A percentile compares a stretch with the other conserved stretches of the same genome.
Evolutionary conservation across 1,140 invertebrate genomes (phyloP).

Genomic region (Drosophila chauvacae): DNA sequence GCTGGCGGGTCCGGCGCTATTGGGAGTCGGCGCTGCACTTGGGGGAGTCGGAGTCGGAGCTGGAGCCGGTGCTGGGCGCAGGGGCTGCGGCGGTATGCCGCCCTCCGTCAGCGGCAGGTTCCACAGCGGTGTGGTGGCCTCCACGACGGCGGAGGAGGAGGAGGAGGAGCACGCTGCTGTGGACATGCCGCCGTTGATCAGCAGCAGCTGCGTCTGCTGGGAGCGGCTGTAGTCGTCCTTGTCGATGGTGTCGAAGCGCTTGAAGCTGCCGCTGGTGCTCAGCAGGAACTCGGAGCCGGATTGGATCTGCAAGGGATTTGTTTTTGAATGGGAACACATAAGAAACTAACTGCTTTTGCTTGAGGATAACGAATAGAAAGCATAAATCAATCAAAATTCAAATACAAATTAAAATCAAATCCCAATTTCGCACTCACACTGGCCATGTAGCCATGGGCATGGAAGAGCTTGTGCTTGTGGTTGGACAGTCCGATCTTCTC

Average conservation of each 20-base stretch:
- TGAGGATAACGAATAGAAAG: too few species aligned
- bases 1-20: conserved; percentile 55
- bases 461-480: conserved; percentile 85
- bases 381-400: too few species aligned
- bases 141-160: conserved; percentile 2
- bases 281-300: conserved; percentile 89
- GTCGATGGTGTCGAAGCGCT: conserved; percentile 89
- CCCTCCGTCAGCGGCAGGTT: conserved; percentile 73
- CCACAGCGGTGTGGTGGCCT: conserved; percentile 83
- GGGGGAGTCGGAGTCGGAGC: conserved; percentile 55
- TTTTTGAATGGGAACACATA: not conserved
- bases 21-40: conserved; percentile 59
- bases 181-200: conserved; percentile 27
- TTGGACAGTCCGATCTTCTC: conserved; percentile 87
- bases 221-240: conserved; percentile 70
- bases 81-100: conserved; percentile 84
- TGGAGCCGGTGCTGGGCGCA: conserved; percentile 84
- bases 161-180: not conserved
- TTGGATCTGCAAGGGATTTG: conserved; percentile 85
- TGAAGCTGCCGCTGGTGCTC: conserved; percentile 88
- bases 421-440: conserved; percentile 66
- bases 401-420: too few species aligned
- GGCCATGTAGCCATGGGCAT: conserved; percentile 88
- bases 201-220: conserved; percentile 37
- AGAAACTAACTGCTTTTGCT: too few species aligned